Base-by-base conservation (phyloP, 2,113 vertebrate genomes). In the Trachemys scripta region DNA sequence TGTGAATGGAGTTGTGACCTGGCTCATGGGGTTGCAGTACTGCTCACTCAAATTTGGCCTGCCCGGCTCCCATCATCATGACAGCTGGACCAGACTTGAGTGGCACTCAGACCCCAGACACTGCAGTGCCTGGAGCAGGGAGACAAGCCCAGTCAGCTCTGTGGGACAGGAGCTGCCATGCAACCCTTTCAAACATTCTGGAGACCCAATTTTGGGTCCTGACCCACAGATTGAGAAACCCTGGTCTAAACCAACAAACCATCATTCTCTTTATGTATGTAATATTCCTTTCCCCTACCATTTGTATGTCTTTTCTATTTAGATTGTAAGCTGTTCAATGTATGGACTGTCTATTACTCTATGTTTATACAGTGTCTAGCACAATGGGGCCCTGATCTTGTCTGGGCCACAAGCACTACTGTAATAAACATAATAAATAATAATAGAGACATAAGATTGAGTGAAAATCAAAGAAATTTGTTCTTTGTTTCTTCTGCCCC, bases 181-280 rank as follows among this genome's bases (percentile, higher is more conserved):
- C 54, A 56, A 56, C 10, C 54, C 54, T 56, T 25, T 56, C 22
- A 56, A 56, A 56, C 54, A 56, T 56, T 56, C 54, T 25, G 54
- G 25, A 25, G 54, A 56, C 54, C 54, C 54, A 56, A 56, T 56
- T 56, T 56, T 56, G 54, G 20, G 22, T 56, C 54, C 54, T 24
- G 9, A 56, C 54, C 22, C 4, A 25, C 51, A 53, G 54, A 25
- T 25, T 56, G 24, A 56, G 24, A 56, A 25, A 56, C 54, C 20
- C 7, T 0, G 22, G 31, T 29, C 65, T 57, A 69, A 86, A 57
- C 16, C 78, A 49, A 10, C 75, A 42, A 31, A 50, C 47, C 3
- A 25, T 9, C 38, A 17, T 35, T 47, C 35, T 51, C 1, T 22
- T 11, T 0, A 0, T 12, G 27, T 35, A 49, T 8, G 24, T 20